Evolutionary conservation across 1,140 invertebrate species (phyloP).

Genomic region (Nephila pilipes): DNA sequence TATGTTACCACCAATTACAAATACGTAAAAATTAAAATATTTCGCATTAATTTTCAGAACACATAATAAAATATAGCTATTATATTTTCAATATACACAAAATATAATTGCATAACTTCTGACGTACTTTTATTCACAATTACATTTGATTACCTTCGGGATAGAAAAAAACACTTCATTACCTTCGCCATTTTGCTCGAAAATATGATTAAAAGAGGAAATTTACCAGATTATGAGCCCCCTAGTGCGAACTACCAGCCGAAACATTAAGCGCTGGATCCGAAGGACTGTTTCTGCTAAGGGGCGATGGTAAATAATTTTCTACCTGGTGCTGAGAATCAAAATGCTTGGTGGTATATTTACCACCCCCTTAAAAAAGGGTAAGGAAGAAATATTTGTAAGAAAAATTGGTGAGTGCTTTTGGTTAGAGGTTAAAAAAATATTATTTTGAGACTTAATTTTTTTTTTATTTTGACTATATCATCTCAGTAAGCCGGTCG

Average conservation of each 20-base stretch:
- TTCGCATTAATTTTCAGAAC: slow-evolving; percentile 63
- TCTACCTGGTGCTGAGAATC: not conserved
- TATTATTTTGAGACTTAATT: too few relatives aligned
- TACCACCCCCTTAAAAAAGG: too few relatives aligned
- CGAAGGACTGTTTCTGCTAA: slow-evolving; percentile 12
- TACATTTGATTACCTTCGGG: not conserved
- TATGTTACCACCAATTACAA: slow-evolving; percentile 35
- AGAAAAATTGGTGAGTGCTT: too few relatives aligned
- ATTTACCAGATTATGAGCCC: slow-evolving; percentile 8
- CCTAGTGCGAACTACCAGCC: slow-evolving; percentile 18
- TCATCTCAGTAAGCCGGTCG: too few relatives aligned
- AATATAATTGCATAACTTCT: slow-evolving; percentile 38
- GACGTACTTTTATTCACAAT: slow-evolving; percentile 20
- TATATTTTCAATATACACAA: slow-evolving; percentile 49
- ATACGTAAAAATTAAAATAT: slow-evolving; percentile 41
- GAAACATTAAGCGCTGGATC: slow-evolving; percentile 9
- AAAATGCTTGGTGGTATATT: not conserved
- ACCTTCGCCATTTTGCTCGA: slow-evolving; percentile 52
- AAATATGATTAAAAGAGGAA: slow-evolving; percentile 16
- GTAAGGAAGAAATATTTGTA: too few relatives aligned
- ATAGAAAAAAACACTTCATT: slow-evolving; percentile 50
- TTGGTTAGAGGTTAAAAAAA: too few relatives aligned
- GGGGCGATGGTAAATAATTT: too few relatives aligned
- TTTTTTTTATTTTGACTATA: too few relatives aligned
- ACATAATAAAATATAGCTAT: slow-evolving; percentile 40